A percentile compares a stretch with the other conserved stretches of the same genome.
Evolutionary conservation across 1,140 invertebrate species (phyloP).

Genomic region (Campoletis sonorensis): DNA sequence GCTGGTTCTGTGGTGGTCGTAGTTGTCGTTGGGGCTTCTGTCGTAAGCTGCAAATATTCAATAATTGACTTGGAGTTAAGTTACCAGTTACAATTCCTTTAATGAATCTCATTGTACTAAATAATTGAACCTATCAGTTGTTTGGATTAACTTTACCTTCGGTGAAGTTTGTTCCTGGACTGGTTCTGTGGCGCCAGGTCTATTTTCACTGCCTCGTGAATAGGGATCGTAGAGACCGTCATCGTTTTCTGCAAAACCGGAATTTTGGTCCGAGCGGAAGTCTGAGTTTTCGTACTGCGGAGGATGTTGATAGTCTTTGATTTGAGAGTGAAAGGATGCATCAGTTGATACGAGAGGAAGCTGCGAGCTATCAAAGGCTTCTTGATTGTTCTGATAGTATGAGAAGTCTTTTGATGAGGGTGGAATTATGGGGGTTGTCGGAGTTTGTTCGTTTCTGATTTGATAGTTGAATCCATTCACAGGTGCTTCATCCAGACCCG

Average conservation of each 20-base stretch:
- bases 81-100: not conserved
- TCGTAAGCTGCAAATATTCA: constrained; percentile 46
- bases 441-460: constrained; percentile 49
- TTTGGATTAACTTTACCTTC: constrained; percentile 57
- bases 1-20: constrained; percentile 63
- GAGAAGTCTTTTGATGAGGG: constrained; percentile 56
- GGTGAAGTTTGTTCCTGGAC: constrained; percentile 26
- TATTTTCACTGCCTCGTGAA: constrained; percentile 22
- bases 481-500: constrained; percentile 60
- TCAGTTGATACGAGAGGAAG: constrained; percentile 26
- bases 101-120: not conserved
- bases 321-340: constrained; percentile 38
- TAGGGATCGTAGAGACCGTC: constrained; percentile 42
- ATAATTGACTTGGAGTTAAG: not conserved
- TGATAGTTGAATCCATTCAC: constrained; percentile 72
- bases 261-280: constrained; percentile 25
- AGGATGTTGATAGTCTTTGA: constrained; percentile 46
- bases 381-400: constrained; percentile 62
- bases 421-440: constrained; percentile 44
- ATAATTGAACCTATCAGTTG: not conserved
- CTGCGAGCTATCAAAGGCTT: constrained; percentile 55
- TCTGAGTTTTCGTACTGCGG: not conserved
- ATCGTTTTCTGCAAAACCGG: constrained; percentile 27
- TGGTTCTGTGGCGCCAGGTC: constrained; percentile 18
- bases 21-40: constrained; percentile 49